Conservation (phyloP, 2,113 vertebrate genomes). For the Charadrius vociferus region DNA sequence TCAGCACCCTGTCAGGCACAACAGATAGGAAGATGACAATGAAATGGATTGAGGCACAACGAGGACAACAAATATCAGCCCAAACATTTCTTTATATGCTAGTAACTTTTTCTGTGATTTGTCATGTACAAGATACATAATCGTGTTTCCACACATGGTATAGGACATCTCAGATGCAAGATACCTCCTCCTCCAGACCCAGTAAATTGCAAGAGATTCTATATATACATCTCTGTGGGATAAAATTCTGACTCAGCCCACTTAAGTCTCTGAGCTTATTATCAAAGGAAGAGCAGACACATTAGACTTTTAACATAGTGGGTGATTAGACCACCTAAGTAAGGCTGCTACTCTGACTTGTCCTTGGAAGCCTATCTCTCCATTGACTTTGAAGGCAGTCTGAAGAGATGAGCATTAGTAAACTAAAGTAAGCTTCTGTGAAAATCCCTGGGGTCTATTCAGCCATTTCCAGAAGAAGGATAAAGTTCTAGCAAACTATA, state of each 20-base stretch:
- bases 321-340: not conserved
- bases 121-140: not conserved
- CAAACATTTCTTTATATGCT: not conserved
- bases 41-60: not conserved
- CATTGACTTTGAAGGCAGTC: not conserved
- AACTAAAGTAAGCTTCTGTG: not conserved
- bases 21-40: not conserved
- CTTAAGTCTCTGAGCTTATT: not conserved
- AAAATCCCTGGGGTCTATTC: not conserved
- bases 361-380: not conserved
- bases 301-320: not conserved
- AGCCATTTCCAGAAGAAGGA: not conserved
- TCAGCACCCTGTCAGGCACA: not conserved
- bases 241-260: not conserved
- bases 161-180: not conserved
- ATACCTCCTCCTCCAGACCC: fast-evolving
- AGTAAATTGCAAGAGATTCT: not conserved
- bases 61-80: not conserved
- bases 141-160: not conserved
- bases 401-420: not conserved
- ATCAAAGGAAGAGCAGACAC: not conserved
- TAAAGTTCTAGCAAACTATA: not conserved
- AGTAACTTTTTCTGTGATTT: not conserved
- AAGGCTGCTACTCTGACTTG: not conserved
- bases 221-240: not conserved